Percentiles rank a stretch among this genome's conserved stretches.
phyloP scores from a whole-genome alignment of 2,797 vertebrate genomes.

The Anomalospiza imberbis region DNA sequence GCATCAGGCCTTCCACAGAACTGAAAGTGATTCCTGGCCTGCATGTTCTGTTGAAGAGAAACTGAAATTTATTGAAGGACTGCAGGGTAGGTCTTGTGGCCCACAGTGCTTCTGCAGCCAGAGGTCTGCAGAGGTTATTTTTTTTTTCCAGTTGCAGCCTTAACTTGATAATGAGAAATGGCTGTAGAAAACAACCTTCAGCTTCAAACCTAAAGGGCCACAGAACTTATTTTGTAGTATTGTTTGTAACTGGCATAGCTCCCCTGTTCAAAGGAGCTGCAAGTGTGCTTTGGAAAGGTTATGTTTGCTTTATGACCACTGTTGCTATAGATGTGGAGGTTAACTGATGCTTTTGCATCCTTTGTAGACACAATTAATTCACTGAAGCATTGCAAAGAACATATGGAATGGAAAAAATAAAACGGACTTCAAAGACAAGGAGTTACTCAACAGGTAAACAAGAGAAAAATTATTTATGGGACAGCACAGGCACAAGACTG shows the following conservation, averaged over 20 bases:
- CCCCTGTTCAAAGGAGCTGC: neutral
- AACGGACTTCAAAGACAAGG: neutral
- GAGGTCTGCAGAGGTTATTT: neutral
- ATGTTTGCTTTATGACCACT: neutral
- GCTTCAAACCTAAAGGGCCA: neutral
- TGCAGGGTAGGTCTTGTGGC: neutral
- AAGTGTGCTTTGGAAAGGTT: neutral
- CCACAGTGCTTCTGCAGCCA: neutral
- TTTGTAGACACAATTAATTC: neutral
- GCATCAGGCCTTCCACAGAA: neutral
- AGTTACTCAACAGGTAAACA: neutral
- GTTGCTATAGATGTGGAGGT: neutral
- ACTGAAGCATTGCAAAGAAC: neutral
- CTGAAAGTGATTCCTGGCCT: neutral
- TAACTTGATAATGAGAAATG: neutral
- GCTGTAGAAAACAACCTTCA: neutral
- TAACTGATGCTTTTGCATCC: neutral
- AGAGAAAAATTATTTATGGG: neutral
- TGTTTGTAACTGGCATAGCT: neutral
- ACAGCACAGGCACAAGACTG: neutral
- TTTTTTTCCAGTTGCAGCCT: neutral
- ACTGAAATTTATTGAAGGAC: neutral
- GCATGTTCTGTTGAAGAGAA: neutral
- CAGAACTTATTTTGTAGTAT: neutral
- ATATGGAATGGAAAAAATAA: neutral